phyloP scores from a whole-genome alignment of 2,797 vertebrate species.

The Scolopax rusticola region DNA sequence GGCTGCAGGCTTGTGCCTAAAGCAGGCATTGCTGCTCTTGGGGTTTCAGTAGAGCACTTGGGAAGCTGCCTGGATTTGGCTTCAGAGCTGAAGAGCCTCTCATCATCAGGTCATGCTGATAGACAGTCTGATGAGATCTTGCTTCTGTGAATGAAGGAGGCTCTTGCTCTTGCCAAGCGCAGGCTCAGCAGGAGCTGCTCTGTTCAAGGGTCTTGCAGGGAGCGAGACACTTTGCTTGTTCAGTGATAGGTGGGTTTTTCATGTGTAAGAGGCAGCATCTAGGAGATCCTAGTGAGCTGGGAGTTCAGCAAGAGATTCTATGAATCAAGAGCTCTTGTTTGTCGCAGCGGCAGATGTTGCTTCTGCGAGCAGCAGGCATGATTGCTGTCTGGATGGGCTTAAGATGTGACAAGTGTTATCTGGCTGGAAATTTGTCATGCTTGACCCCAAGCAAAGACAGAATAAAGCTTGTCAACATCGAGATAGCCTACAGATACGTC shows the following conservation, averaged over 20 bases:
- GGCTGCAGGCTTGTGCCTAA: rapidly evolving
- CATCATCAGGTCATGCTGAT: neutral
- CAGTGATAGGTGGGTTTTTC: conserved; percentile 9
- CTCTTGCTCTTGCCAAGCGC: neutral
- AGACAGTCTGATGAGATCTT: neutral
- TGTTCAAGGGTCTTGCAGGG: neutral
- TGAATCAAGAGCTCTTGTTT: conserved; percentile 45
- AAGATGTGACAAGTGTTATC: conserved; percentile 58
- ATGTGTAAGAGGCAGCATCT: neutral
- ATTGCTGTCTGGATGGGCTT: conserved; percentile 30
- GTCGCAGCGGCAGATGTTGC: conserved; percentile 20
- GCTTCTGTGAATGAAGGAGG: neutral
- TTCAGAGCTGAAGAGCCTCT: neutral
- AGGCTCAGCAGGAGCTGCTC: neutral
- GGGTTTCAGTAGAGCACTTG: neutral
- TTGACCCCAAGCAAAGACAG: conserved; percentile 46
- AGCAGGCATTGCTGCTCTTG: rapidly evolving
- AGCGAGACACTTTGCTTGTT: neutral
- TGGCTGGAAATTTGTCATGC: conserved; percentile 50
- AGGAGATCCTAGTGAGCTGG: conserved; percentile 27
- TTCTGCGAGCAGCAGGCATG: conserved; percentile 7
- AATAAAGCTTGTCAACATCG: conserved; percentile 24
- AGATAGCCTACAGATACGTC: neutral
- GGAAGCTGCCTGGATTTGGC: neutral
- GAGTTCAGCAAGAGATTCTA: conserved; percentile 1